A percentile compares a stretch with the other conserved stretches of the same genome.
Evolutionary conservation across 2,888 invertebrate genomes (phyloP).

Genomic region (Sphecodes monilicornis): DNA sequence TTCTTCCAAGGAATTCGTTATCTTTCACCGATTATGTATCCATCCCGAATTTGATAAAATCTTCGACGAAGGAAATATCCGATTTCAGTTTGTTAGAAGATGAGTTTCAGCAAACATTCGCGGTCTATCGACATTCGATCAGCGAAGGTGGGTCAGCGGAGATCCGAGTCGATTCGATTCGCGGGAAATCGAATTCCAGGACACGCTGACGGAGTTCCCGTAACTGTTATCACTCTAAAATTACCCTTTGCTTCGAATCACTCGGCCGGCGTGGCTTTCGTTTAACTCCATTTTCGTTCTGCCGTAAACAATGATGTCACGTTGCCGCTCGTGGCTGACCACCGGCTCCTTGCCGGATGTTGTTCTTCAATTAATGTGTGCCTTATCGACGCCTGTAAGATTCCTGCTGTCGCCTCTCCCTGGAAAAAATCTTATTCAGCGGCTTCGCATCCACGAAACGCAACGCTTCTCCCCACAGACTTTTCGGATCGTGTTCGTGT

Average conservation of each 20-base stretch:
- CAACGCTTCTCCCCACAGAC: constrained; percentile 16
- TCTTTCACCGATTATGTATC: too few relatives aligned
- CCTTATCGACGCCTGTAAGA: constrained; percentile 60
- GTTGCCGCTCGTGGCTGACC: constrained; percentile 10
- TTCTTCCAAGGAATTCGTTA: too few relatives aligned
- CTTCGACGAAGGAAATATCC: neutral
- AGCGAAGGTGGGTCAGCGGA: neutral
- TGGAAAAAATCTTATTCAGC: constrained; percentile 61
- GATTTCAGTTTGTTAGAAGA: neutral
- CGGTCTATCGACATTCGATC: neutral
- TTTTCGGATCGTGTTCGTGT: constrained; percentile 13
- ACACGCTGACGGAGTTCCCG: constrained; percentile 13
- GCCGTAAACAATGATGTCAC: constrained; percentile 63
- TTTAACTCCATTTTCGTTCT: constrained; percentile 54
- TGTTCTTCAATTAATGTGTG: constrained; percentile 68
- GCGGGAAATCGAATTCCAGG: neutral
- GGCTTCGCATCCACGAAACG: constrained; percentile 32
- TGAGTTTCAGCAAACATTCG: neutral
- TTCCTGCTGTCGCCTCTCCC: constrained; percentile 38
- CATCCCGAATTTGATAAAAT: neutral
- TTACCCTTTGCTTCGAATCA: constrained; percentile 11
- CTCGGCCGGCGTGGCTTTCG: neutral
- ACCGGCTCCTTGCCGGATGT: constrained; percentile 61
- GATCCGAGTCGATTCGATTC: neutral
- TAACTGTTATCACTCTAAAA: constrained; percentile 41